Percentiles rank a stretch among this genome's conserved stretches.
These are phyloP conservation scores for Nemotelus nigrinus DNA, from an alignment of 2,888 invertebrate genomes.

Conservation along the genomic window DNA sequence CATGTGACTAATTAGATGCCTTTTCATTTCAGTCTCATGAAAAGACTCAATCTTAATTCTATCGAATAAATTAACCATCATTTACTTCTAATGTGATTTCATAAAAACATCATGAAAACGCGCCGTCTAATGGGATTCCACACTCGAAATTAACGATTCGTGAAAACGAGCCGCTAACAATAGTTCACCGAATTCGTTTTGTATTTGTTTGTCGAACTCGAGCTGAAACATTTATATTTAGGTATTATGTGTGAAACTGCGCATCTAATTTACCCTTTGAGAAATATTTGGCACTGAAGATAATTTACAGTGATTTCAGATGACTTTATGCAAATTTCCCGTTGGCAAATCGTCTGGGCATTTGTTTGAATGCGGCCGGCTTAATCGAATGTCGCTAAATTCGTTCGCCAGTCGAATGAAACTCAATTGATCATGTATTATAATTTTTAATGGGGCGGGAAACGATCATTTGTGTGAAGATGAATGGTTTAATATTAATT, in stretches of 20 bases:
- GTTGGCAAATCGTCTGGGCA: neutral
- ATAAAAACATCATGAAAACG: too few species aligned
- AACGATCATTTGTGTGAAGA: slow-evolving; percentile 6
- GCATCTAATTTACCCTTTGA: slow-evolving; percentile 3
- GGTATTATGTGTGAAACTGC: neutral
- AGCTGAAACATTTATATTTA: too few species aligned
- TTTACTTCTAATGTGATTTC: too few species aligned
- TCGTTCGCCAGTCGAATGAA: slow-evolving; percentile 12
- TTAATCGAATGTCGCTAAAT: slow-evolving; percentile 36
- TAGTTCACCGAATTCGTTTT: too few species aligned
- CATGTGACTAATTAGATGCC: too few species aligned
- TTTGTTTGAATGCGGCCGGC: slow-evolving; percentile 16
- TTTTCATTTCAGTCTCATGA: too few species aligned
- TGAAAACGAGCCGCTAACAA: too few species aligned
- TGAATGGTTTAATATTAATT: slow-evolving; percentile 5
- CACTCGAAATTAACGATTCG: too few species aligned
- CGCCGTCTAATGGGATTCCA: too few species aligned
- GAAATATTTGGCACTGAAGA: slow-evolving; percentile 22
- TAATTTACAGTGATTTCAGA: slow-evolving; percentile 36
- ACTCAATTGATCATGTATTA: slow-evolving; percentile 37
- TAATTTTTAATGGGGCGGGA: slow-evolving; percentile 24
- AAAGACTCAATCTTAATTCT: too few species aligned
- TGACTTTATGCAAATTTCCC: slow-evolving; percentile 32
- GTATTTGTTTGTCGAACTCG: too few species aligned
- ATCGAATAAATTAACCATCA: too few species aligned